Evolutionary conservation across 2,797 vertebrate species (phyloP).

Genomic region (Coluber constrictor): DNA sequence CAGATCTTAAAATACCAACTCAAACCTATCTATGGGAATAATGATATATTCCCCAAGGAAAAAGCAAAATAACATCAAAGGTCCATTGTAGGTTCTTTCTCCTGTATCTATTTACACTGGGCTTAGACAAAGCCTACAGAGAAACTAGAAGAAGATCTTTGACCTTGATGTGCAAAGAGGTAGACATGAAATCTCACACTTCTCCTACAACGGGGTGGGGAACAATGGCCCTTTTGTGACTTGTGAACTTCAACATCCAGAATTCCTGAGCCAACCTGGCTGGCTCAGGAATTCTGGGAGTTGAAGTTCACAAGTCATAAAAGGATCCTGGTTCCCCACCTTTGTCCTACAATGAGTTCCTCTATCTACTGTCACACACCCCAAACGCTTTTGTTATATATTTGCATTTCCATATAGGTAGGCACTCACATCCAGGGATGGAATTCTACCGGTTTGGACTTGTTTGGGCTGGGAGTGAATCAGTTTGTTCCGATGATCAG

Average conservation of each 20-base stretch:
- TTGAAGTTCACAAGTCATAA: too few species aligned
- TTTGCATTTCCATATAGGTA: background rate
- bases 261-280: too few species aligned
- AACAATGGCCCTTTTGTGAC: too few species aligned
- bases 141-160: background rate
- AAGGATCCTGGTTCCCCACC: too few species aligned
- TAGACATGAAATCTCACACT: background rate
- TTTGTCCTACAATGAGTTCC: background rate
- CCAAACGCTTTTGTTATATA: background rate
- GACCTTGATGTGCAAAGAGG: background rate
- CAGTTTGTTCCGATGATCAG: accelerated
- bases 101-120: background rate
- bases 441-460: too few species aligned
- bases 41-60: background rate
- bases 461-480: too few species aligned
- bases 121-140: background rate
- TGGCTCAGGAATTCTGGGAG: too few species aligned
- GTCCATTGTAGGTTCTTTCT: background rate
- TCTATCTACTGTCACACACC: background rate
- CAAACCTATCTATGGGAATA: background rate
- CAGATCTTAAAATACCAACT: background rate
- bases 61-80: background rate
- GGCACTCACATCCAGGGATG: background rate
- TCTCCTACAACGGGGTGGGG: background rate
- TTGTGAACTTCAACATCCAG: too few species aligned